These are phyloP conservation scores for Acanthiza pusilla DNA, from an alignment of 2,797 vertebrate genomes.

Conservation along the genomic window DNA sequence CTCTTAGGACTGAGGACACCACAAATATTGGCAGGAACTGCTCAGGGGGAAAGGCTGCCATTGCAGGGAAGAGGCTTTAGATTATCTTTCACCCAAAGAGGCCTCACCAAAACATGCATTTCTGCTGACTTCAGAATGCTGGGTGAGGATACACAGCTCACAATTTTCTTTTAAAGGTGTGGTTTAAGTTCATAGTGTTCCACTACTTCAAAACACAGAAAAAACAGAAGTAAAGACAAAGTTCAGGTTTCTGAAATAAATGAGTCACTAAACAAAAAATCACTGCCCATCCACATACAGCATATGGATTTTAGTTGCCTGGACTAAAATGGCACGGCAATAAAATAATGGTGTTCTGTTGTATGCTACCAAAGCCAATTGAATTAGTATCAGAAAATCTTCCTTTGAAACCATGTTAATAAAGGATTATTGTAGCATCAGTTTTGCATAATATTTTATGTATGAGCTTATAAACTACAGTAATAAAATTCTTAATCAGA, in stretches of 20 bases:
- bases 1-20: not conserved
- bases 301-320: not conserved
- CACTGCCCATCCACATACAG: not conserved
- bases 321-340: not conserved
- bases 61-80: not conserved
- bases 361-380: not conserved
- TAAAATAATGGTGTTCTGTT: not conserved
- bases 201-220: not conserved
- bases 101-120: not conserved
- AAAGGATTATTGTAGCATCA: not conserved
- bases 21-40: not conserved
- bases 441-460: constrained; percentile 32
- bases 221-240: not conserved
- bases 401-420: constrained; percentile 28
- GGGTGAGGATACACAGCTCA: not conserved
- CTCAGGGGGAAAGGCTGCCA: not conserved
- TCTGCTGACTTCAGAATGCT: not conserved
- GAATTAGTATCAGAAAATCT: constrained; percentile 21
- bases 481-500: not conserved
- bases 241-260: not conserved
- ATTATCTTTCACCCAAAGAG: not conserved
- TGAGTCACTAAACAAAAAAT: not conserved
- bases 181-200: not conserved
- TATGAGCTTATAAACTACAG: constrained; percentile 1
- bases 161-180: not conserved